These are phyloP conservation scores for Aleiodes testaceus DNA, from an alignment of 2,888 invertebrate genomes.

Conservation along the genomic window DNA sequence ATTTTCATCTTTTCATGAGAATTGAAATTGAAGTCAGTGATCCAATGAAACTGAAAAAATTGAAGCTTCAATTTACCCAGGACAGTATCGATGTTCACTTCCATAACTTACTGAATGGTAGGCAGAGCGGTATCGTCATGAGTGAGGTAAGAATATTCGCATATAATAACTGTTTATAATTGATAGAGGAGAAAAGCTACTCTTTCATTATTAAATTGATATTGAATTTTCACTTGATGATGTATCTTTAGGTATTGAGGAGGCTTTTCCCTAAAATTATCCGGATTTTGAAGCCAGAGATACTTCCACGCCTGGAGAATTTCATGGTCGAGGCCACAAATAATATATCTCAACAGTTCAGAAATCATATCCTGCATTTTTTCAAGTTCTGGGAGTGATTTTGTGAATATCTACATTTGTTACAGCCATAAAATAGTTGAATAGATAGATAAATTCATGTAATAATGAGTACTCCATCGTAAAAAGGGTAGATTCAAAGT, in stretches of 20 bases:
- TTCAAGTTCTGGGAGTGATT: constrained; percentile 59
- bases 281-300: constrained; percentile 65
- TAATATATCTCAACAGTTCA: constrained; percentile 63
- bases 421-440: constrained; percentile 34
- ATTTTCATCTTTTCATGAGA: constrained; percentile 61
- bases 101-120: constrained; percentile 65
- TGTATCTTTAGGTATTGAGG: constrained; percentile 61
- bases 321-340: constrained; percentile 60
- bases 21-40: constrained; percentile 62
- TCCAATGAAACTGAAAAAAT: constrained; percentile 65
- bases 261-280: constrained; percentile 62
- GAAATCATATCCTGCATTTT: constrained; percentile 61
- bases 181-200: too few relatives aligned
- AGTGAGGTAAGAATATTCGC: constrained; percentile 56
- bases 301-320: constrained; percentile 63
- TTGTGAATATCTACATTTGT: constrained; percentile 53
- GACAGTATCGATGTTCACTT: constrained; percentile 54
- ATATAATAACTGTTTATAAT: too few relatives aligned
- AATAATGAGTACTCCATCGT: too few relatives aligned
- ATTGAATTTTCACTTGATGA: too few relatives aligned
- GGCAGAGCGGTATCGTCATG: too few relatives aligned
- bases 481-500: too few relatives aligned
- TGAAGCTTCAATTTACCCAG: constrained; percentile 65
- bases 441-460: too few relatives aligned
- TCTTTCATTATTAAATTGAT: too few relatives aligned